phyloP scores from a whole-genome alignment of 2,888 invertebrate genomes.

The Leptura quadrifasciata region DNA sequence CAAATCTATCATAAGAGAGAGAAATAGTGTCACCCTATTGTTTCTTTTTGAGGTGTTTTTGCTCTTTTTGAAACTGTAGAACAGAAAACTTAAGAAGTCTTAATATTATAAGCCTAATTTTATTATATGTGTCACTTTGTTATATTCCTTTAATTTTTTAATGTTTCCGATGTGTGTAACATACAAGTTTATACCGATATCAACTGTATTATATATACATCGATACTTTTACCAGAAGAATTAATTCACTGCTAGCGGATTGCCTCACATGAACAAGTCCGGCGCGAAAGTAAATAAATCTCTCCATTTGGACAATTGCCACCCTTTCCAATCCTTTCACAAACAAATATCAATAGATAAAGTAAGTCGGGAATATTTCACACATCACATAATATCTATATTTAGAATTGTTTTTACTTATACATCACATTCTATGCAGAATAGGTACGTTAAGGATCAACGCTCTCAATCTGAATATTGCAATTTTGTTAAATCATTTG shows the following conservation, averaged over 20 bases:
- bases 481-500: constrained; percentile 13
- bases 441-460: constrained; percentile 21
- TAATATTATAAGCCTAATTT: too few species aligned
- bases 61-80: too few species aligned
- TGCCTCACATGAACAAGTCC: too few species aligned
- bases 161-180: too few species aligned
- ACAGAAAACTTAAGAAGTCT: too few species aligned
- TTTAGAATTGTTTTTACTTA: constrained; percentile 37
- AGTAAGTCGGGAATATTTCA: constrained; percentile 13
- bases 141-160: too few species aligned
- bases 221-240: background rate
- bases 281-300: constrained; percentile 21
- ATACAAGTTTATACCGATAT: too few species aligned
- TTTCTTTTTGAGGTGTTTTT: too few species aligned
- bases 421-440: background rate
- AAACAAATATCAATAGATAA: constrained; percentile 13
- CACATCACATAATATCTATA: constrained; percentile 31
- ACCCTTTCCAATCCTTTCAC: constrained; percentile 36
- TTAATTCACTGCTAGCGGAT: background rate
- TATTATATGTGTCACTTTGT: too few species aligned
- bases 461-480: constrained; percentile 13
- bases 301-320: constrained; percentile 8
- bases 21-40: too few species aligned
- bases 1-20: too few species aligned
- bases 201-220: background rate